Evolutionary conservation across 2,888 invertebrate genomes (phyloP).

Genomic region (Pachydiplax longipennis): DNA sequence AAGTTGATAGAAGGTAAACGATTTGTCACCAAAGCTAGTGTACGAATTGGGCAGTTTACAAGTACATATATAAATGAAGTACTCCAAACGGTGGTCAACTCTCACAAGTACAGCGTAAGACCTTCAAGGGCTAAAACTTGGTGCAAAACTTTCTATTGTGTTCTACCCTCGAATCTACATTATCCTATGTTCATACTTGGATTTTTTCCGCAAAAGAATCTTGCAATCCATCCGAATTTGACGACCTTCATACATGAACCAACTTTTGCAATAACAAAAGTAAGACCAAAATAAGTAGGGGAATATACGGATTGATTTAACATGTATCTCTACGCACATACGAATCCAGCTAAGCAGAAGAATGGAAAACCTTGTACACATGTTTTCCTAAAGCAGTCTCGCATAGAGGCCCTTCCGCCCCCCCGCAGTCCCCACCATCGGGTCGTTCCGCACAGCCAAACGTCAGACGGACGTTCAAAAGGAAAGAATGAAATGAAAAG

Average conservation of each 20-base stretch:
- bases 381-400: neutral
- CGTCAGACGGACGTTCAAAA: conserved; percentile 14
- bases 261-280: neutral
- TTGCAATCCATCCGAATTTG: neutral
- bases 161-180: too few species aligned
- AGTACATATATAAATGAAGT: too few species aligned
- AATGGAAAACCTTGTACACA: neutral
- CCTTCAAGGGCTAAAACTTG: too few species aligned
- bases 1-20: too few species aligned
- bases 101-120: too few species aligned
- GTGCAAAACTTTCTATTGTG: too few species aligned
- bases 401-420: conserved; percentile 6
- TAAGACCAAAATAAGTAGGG: neutral
- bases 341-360: neutral
- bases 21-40: too few species aligned
- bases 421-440: neutral
- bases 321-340: neutral
- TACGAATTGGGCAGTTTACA: too few species aligned
- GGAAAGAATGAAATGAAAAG: conserved; percentile 23
- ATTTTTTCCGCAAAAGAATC: too few species aligned
- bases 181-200: too few species aligned
- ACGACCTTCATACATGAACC: neutral
- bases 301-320: neutral
- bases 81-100: too few species aligned
- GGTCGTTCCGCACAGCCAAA: conserved; percentile 38